Evolutionary conservation across 2,797 vertebrate species (phyloP).

Genomic region (Danio tinwini): DNA sequence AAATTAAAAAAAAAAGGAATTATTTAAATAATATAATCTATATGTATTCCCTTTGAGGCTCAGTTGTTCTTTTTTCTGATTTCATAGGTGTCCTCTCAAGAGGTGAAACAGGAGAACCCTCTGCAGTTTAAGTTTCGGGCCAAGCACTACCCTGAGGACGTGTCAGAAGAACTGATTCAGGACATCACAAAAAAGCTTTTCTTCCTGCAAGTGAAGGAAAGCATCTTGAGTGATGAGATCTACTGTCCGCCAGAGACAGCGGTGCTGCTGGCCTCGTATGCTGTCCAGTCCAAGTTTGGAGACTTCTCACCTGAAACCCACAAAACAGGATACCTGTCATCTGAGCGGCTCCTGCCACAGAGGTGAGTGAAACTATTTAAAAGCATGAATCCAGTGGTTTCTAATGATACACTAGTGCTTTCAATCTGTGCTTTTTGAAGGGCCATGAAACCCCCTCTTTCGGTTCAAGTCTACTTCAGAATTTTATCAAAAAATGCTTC

Average conservation of each 20-base stretch:
- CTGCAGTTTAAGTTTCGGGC: conserved; percentile 92
- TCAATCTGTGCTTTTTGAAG: too few species aligned
- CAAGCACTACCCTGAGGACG: conserved; percentile 95
- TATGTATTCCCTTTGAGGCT: too few species aligned
- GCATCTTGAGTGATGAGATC: conserved; percentile 85
- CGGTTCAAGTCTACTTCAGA: too few species aligned
- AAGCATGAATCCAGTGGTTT: neutral
- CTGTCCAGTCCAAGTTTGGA: conserved; percentile 92
- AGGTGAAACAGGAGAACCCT: conserved; percentile 88
- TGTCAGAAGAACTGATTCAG: conserved; percentile 94
- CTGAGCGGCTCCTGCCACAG: conserved; percentile 88
- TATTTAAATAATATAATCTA: too few species aligned
- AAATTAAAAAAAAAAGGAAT: too few species aligned
- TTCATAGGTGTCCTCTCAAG: conserved; percentile 89
- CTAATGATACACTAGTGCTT: neutral
- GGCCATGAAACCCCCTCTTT: too few species aligned
- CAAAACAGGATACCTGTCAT: conserved; percentile 84
- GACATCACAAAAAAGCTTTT: conserved; percentile 95
- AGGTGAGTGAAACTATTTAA: conserved; percentile 76
- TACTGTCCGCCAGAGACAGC: conserved; percentile 96
- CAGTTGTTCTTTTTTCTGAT: conserved; percentile 20
- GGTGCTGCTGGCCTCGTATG: conserved; percentile 94
- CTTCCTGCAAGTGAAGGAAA: conserved; percentile 94
- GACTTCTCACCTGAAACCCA: conserved; percentile 82
- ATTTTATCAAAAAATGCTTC: too few species aligned